Evolutionary conservation across 2,888 invertebrate species (phyloP), one percentile per base, ranked within the genome.

Genomic region (Drosophila anomalata): DNA sequence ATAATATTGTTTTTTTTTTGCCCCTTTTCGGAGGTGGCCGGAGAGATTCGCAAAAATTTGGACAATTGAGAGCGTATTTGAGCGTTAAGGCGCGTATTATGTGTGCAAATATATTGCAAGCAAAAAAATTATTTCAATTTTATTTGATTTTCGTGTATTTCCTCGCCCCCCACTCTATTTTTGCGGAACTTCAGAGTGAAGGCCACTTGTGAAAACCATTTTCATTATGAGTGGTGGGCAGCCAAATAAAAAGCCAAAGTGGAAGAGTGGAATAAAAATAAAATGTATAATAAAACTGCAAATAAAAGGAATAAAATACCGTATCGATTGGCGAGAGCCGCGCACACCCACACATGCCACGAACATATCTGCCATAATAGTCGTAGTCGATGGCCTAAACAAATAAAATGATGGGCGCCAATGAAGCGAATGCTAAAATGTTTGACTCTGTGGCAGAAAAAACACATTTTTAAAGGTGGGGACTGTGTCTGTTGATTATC

Each of bases 61-160:
- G 86, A 79, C 89, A 89, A 84, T 84, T 89, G 89, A 84, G 63
- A 84, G 77, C 79, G 86, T 86, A 86, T 84, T 84, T 88, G 88
- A 84, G 89, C 84, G 87, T 87, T 88, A 84, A 87, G 88, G 83
- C 86, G 83, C 77, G 74, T 82, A 88, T 88, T 86, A 89, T 77
- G 77, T 85, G 71, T 76, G 83, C 88, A 83, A 84, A 89, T 84
- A 89, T 85, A 81, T 82, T 33, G 48, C 17, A 29, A 76, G 58
- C 11, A 22, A 63, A 55, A 55, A 17, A 3, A 24, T 81, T 73
- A 86, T 87, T 84, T 87, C 85, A 83, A 72, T 80, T 62, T 88
- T 88, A 69, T 83, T 79, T 79, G 82, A 51, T 58, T 73, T 65
- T 51, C 41, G 41, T 39, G 44, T 59, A 36, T 57, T 48, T 50